Evolutionary conservation across 1,140 invertebrate species (phyloP).

Genomic region (Lasaia peninsularis): DNA sequence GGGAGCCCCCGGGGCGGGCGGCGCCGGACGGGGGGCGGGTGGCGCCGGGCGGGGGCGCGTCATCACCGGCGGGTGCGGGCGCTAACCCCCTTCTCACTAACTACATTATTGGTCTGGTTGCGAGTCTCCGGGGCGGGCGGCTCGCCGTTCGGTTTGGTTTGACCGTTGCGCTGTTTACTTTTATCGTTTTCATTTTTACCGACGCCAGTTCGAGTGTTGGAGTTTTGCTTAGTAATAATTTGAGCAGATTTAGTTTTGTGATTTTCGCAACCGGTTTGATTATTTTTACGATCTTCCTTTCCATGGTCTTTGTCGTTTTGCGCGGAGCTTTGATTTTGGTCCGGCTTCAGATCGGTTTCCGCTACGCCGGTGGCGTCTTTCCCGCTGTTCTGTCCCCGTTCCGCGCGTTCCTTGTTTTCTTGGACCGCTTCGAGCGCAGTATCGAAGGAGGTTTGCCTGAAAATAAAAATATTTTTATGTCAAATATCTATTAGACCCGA

Average conservation of each 20-base stretch:
- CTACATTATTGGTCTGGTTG: conserved; percentile 11
- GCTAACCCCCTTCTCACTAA: conserved; percentile 16
- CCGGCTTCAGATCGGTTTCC: neutral
- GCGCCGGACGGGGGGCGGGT: too few species aligned
- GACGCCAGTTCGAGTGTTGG: neutral
- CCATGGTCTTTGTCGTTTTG: neutral
- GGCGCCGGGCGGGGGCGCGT: conserved; percentile 24
- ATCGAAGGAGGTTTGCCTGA: conserved; percentile 62
- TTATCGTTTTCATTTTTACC: neutral
- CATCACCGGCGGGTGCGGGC: conserved; percentile 27
- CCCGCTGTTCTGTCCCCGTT: conserved; percentile 2
- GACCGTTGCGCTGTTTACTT: conserved; percentile 12
- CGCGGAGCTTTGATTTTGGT: neutral
- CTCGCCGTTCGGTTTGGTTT: conserved; percentile 16
- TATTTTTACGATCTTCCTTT: neutral
- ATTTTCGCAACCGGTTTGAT: neutral
- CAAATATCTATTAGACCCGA: neutral
- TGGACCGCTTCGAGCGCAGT: conserved; percentile 54
- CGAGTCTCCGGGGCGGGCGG: neutral
- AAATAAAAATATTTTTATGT: neutral
- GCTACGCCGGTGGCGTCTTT: neutral
- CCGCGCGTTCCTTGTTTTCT: conserved; percentile 39
- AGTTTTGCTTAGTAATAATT: neutral
- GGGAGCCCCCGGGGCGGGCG: too few species aligned
- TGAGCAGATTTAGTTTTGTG: neutral